phyloP scores from a whole-genome alignment of 1,140 invertebrate genomes.

The Lethocerus indicus region DNA sequence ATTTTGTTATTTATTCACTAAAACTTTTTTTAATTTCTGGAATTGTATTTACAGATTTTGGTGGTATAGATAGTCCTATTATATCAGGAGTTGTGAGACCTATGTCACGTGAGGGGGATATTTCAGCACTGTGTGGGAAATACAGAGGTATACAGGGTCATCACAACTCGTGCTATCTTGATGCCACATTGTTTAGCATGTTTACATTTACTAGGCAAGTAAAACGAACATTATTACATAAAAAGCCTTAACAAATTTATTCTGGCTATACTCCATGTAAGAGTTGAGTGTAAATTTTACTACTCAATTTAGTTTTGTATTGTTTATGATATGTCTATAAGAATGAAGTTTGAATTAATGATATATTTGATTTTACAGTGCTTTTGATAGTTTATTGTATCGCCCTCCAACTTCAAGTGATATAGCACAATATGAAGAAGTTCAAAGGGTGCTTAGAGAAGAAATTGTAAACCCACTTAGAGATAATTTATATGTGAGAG shows the following conservation, averaged over 20 bases:
- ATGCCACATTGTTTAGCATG: conserved; percentile 92
- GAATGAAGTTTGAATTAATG: too few relatives aligned
- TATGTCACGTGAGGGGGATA: conserved; percentile 38
- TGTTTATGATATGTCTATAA: too few relatives aligned
- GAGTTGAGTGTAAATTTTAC: too few relatives aligned
- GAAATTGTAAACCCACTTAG: conserved; percentile 92
- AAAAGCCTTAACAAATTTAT: background rate
- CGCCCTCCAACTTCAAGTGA: conserved; percentile 52
- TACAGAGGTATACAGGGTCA: conserved; percentile 89
- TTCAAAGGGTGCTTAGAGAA: conserved; percentile 76
- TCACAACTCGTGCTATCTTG: conserved; percentile 94
- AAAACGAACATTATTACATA: background rate
- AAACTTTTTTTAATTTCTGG: background rate
- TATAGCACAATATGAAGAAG: conserved; percentile 69
- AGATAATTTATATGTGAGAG: conserved; percentile 74
- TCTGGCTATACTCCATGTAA: background rate
- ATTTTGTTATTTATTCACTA: background rate
- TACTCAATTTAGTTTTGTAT: too few relatives aligned
- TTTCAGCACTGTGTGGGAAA: conserved; percentile 52
- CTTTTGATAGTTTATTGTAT: conserved; percentile 81
- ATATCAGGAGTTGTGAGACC: conserved; percentile 64
- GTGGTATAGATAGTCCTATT: conserved; percentile 52
- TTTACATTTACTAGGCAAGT: conserved; percentile 69
- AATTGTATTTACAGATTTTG: conserved; percentile 24
- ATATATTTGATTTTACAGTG: conserved; percentile 27